Conservation (phyloP, 2,888 invertebrate species). For the Trissonchulus latispiculum region DNA sequence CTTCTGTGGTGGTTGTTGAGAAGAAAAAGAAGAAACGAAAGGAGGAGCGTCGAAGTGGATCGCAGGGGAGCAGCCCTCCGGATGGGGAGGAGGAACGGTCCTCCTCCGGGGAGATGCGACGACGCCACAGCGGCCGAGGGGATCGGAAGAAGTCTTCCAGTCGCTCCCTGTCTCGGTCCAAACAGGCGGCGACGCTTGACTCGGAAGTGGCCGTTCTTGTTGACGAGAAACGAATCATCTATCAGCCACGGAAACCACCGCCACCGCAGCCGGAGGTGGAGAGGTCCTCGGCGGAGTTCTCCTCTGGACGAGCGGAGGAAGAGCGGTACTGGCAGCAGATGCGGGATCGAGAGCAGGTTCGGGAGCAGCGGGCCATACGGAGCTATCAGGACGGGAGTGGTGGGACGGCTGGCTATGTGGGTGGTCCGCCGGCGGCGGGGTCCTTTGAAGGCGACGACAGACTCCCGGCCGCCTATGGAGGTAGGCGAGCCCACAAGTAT, state of each 20-base stretch:
- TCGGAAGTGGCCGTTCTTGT: neutral
- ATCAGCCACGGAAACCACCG: neutral
- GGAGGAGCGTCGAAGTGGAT: neutral
- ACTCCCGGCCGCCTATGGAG: neutral
- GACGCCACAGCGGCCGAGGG: no score
- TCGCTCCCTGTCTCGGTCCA: neutral
- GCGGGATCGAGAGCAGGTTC: neutral
- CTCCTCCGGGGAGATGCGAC: neutral
- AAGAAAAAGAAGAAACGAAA: neutral
- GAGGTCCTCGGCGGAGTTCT: neutral
- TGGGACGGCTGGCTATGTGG: no score
- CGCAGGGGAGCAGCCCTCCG: no score
- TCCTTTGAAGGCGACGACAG: neutral
- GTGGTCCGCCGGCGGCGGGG: neutral
- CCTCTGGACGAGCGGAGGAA: neutral
- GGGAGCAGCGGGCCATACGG: neutral
- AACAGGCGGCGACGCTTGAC: neutral
- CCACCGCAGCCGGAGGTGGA: no score
- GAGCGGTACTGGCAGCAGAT: neutral
- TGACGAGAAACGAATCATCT: neutral
- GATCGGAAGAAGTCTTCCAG: neutral
- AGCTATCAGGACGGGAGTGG: no score
- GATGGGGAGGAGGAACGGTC: neutral
- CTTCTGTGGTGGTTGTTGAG: neutral
- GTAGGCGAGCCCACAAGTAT: neutral